phyloP scores from a whole-genome alignment of 1,140 invertebrate species.

The Drosophila nebulosa region DNA sequence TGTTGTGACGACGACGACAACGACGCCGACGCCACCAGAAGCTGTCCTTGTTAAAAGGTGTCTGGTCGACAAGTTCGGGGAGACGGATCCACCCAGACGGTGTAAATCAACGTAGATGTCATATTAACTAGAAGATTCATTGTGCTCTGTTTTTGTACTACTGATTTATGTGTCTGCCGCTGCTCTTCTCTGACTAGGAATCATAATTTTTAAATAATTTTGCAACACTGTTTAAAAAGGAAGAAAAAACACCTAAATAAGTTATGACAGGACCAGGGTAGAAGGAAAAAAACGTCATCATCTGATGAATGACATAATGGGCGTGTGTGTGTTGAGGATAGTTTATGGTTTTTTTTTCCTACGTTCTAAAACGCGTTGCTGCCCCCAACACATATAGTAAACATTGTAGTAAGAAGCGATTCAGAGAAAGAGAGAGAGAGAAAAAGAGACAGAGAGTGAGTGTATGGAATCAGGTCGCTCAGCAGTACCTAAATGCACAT shows the following conservation, averaged over 20 bases:
- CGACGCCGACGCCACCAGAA: neutral
- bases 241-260: slow-evolving; percentile 60
- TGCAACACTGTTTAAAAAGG: slow-evolving; percentile 56
- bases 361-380: slow-evolving; percentile 20
- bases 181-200: neutral
- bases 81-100: slow-evolving; percentile 29
- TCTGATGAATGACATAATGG: slow-evolving; percentile 76
- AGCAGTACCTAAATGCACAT: neutral
- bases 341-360: slow-evolving; percentile 71
- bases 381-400: slow-evolving; percentile 59
- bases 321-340: slow-evolving; percentile 51
- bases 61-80: slow-evolving; percentile 1
- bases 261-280: slow-evolving; percentile 19
- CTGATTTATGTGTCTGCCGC: slow-evolving; percentile 58
- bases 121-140: slow-evolving; percentile 40
- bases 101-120: slow-evolving; percentile 56
- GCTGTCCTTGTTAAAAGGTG: slow-evolving; percentile 30
- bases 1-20: slow-evolving; percentile 54
- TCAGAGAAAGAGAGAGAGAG: slow-evolving; percentile 21
- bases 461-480: slow-evolving; percentile 4
- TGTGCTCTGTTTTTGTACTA: neutral
- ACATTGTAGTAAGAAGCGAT: slow-evolving; percentile 72
- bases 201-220: neutral
- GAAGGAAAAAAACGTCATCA: slow-evolving; percentile 13
- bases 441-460: neutral